These are phyloP conservation scores for Brachyistius frenatus DNA, from an alignment of 2,113 vertebrate genomes.

Conservation along the genomic window DNA sequence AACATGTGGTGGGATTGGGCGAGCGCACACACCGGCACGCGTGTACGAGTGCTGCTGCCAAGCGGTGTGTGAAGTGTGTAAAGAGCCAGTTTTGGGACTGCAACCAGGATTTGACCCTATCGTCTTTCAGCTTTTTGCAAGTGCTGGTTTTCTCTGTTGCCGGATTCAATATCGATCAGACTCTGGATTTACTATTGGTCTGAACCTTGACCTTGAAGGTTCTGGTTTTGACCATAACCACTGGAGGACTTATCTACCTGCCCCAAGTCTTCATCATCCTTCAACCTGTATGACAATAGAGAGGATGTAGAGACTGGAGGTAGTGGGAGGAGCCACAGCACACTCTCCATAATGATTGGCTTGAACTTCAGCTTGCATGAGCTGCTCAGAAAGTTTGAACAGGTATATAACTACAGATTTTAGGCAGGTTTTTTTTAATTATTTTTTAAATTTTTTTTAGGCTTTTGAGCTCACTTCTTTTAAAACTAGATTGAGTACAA, in stretches of 20 bases:
- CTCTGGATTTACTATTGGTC: conserved; percentile 41
- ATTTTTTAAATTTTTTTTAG: too few species aligned
- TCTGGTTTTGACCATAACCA: conserved; percentile 49
- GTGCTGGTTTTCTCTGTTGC: neutral
- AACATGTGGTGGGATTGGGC: conserved; percentile 64
- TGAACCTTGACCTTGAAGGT: conserved; percentile 10
- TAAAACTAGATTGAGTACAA: conserved; percentile 1
- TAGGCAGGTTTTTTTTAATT: conserved; percentile 1
- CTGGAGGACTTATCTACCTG: conserved; percentile 54
- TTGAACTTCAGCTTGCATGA: conserved; percentile 94
- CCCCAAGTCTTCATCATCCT: conserved; percentile 2
- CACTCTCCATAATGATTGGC: conserved; percentile 91
- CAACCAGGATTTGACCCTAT: conserved; percentile 46
- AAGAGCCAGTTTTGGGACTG: conserved; percentile 46
- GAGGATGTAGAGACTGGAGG: conserved; percentile 60
- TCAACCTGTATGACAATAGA: conserved; percentile 23
- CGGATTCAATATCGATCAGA: conserved; percentile 20
- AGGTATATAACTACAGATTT: conserved; percentile 86
- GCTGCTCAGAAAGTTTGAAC: conserved; percentile 92
- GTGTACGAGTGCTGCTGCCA: conserved; percentile 45
- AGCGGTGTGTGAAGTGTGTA: conserved; percentile 69
- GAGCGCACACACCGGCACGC: conserved; percentile 45
- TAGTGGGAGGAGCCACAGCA: conserved; percentile 65
- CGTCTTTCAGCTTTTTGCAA: conserved; percentile 11
- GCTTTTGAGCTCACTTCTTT: too few species aligned